Base-by-base conservation (phyloP, 2,113 vertebrate genomes). In the Pica pica region DNA sequence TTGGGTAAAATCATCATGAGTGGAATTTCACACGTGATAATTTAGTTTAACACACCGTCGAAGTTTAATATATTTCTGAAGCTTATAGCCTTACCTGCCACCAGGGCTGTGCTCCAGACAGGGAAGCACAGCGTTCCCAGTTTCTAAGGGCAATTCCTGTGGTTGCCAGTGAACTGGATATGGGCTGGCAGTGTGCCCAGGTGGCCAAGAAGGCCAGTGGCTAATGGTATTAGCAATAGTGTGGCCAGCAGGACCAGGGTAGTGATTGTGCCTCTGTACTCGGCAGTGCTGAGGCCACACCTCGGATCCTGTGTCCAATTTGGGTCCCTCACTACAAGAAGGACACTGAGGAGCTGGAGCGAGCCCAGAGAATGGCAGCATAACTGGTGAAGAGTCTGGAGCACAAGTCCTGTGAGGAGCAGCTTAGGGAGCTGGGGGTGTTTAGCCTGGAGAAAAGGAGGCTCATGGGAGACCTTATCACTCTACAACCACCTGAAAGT, bases 321-420 rank as follows among this genome's bases (percentile, higher is more conserved):
- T 68, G n/a, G 11, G 39, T 2, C 11, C 7, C n/a, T 68, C n/a
- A 15, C 20, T 53, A 7, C 28, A n/a, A 24, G 31, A 7, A 44
- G 3, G 55, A 41, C n/a, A 30, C 3, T 60, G 39, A 30, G 39
- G 28, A 0, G 28, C 46, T 75, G 46, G 17, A 82, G 9, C 0
- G 0, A 2, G 20, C 30, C 30, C 78, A 41, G 15, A 35, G 39
- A 18, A 53, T 14, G 4, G n/a, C 24, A 46, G 2, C 1, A 2
- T 5, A 16, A 4, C 23, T 46, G 22, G 44, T 10, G 39, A 82
- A 52, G 16, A 11, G 14, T 60, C 39, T 67, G n/a, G 78, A 47
- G 13, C 9, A 53, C 16, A 53, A 10, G 24, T 16, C 16, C 49
- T 68, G 4, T 30, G 16, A 53, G 69, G 39, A 67, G n/a, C 23